Evolutionary conservation across 1,140 invertebrate species (phyloP).

Genomic region (Trichoplusia ni): DNA sequence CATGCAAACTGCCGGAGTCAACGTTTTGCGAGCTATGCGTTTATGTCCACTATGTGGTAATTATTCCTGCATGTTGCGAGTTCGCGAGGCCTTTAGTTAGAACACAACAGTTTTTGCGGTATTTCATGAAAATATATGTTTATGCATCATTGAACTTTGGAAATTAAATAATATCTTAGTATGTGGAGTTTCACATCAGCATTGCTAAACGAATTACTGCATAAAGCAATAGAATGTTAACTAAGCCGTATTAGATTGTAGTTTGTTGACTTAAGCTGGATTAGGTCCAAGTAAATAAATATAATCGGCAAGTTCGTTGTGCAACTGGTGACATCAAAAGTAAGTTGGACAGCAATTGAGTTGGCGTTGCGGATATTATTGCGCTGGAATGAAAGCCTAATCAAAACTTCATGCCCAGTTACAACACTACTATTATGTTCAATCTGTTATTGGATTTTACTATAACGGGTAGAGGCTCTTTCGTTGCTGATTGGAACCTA

Average conservation of each 20-base stretch:
- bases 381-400: neutral
- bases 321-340: constrained; percentile 22
- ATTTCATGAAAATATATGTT: constrained; percentile 26
- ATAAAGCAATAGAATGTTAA: neutral
- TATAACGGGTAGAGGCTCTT: too few relatives aligned
- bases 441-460: constrained; percentile 1
- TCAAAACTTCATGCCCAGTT: constrained; percentile 4
- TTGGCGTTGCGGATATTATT: constrained; percentile 14
- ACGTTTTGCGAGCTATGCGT: constrained; percentile 34
- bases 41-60: constrained; percentile 35
- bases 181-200: neutral
- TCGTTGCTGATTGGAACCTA: too few relatives aligned
- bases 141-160: constrained; percentile 20
- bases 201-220: constrained; percentile 6
- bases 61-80: constrained; percentile 38
- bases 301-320: neutral
- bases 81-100: constrained; percentile 20
- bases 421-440: constrained; percentile 1
- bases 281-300: neutral
- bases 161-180: constrained; percentile 5
- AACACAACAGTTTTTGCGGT: constrained; percentile 20
- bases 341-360: constrained; percentile 18
- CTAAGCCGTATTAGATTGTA: constrained; percentile 1
- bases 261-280: neutral
- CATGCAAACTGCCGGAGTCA: constrained; percentile 25